Evolutionary conservation across 2,113 vertebrate species (phyloP).

Genomic region (Pholis gunnellus): DNA sequence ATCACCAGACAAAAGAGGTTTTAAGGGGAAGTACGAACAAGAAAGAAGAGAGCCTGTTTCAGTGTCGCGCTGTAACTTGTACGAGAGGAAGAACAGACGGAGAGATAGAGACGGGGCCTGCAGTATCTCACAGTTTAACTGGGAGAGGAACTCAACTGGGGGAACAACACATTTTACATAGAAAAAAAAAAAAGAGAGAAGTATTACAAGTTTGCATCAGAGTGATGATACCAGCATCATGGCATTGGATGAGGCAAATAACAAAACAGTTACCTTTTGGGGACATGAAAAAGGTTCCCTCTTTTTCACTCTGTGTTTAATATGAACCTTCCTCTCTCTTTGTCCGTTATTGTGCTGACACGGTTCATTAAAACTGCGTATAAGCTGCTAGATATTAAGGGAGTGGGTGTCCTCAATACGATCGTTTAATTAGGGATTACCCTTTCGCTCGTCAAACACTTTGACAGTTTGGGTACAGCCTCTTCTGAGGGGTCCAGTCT

Average conservation of each 20-base stretch:
- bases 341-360: conserved; percentile 41
- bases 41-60: conserved; percentile 3
- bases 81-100: conserved; percentile 22
- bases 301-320: conserved; percentile 13
- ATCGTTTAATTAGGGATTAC: conserved; percentile 77
- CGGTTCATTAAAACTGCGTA: conserved; percentile 42
- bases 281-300: conserved; percentile 11
- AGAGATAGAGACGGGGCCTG: conserved; percentile 47
- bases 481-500: conserved; percentile 52
- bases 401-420: conserved; percentile 65
- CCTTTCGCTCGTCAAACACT: conserved; percentile 70
- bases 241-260: background rate
- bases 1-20: background rate
- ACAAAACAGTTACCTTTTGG: conserved; percentile 44
- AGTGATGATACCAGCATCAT: background rate
- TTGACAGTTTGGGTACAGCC: conserved; percentile 78
- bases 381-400: conserved; percentile 58
- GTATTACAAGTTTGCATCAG: background rate
- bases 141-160: conserved; percentile 46
- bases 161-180: conserved; percentile 1
- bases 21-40: conserved; percentile 19
- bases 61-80: background rate
- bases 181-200: conserved; percentile 27
- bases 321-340: conserved; percentile 34
- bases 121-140: conserved; percentile 36